Evolutionary conservation across 2,113 vertebrate genomes (phyloP), one percentile per base, ranked within the genome.

Genomic region (Poeciliopsis prolifica): DNA sequence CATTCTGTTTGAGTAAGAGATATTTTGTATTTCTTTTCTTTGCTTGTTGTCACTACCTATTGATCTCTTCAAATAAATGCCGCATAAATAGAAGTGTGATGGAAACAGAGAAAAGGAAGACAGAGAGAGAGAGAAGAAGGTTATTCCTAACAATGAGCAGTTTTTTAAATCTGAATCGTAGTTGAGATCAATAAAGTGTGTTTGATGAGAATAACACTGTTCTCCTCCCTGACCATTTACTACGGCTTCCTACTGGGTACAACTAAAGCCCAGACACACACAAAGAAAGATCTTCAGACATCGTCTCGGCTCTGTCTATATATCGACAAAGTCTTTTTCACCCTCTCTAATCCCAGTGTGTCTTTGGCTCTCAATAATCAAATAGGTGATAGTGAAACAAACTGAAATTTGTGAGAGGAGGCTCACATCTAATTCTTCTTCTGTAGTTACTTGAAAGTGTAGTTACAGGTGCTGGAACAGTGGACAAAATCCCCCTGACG

Each of bases 141-240:
- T 75, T 78, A 86, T 84, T 82, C 73, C 48, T 67, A 65, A 68
- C 75, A 33, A 75, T 63, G 75, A 84, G 60, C 48, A 28, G 5
- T 5, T 35, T 35, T n/a, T 37, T 40, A 15, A 14, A 76, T 85
- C 72, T 73, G 78, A 81, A 70, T 74, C 75, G 65, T 74, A 72
- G 54, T 70, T 60, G 70, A 74, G 74, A 86, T 89, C 85, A 76
- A 86, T 89, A 85, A 13, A 68, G 40, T 75, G 67, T 73, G 77
- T 82, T 72, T 82, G 78, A 80, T 71, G 74, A 62, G 33, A 84
- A 68, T 76, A 74, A 78, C 44, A 71, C 44, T 70, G 61, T 12
- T 70, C 65, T 84, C 65, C 70, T 63, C 68, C 7, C 44, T 51
- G 65, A 58, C 68, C 61, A 40, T 80, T 78, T 82, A 70, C 61